These are phyloP conservation scores for Eudemis profundana DNA, from an alignment of 2,888 invertebrate genomes.

Conservation along the genomic window DNA sequence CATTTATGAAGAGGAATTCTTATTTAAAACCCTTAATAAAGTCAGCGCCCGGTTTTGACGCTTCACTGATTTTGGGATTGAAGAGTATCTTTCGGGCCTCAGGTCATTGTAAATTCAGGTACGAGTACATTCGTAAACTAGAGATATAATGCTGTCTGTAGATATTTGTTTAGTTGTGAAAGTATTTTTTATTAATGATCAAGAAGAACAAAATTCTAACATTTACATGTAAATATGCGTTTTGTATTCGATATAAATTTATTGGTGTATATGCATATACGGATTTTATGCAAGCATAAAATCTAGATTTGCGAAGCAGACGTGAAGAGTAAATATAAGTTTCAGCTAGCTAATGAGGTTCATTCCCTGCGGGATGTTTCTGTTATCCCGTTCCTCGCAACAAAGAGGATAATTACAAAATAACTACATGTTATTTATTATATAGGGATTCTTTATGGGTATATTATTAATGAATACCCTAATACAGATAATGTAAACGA, in stretches of 20 bases:
- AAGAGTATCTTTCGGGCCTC: background rate
- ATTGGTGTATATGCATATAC: background rate
- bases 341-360: conserved; percentile 4
- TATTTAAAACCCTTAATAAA: conserved; percentile 19
- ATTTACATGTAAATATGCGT: background rate
- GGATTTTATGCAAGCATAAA: background rate
- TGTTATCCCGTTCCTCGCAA: background rate
- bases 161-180: background rate
- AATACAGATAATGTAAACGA: background rate
- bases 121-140: background rate
- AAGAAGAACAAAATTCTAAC: background rate
- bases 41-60: conserved; percentile 5
- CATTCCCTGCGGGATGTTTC: background rate
- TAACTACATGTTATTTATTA: background rate
- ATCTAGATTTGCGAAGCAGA: background rate
- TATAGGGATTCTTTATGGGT: background rate
- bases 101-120: background rate
- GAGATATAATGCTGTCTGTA: background rate
- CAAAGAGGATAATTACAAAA: background rate
- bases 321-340: conserved; percentile 4
- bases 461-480: background rate
- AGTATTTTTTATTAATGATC: background rate
- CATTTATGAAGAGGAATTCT: conserved; percentile 28
- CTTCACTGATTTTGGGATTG: background rate
- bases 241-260: background rate